Conservation (phyloP, 2,113 vertebrate genomes). For the Catharus minimus region DNA sequence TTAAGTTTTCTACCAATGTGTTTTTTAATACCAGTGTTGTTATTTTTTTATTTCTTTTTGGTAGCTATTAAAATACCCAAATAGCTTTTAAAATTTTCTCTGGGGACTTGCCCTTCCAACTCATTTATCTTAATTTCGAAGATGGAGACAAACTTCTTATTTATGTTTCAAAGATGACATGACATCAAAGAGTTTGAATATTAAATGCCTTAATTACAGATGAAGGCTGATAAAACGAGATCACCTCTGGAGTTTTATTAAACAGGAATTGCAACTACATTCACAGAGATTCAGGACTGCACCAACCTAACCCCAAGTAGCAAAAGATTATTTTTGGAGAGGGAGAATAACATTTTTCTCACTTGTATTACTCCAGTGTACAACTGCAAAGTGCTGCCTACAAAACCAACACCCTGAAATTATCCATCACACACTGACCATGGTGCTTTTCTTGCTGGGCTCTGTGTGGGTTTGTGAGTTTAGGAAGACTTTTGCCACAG, state of each 20-base stretch:
- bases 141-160: slow-evolving; percentile 65
- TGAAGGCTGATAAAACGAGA: slow-evolving; percentile 53
- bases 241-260: slow-evolving; percentile 63
- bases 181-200: slow-evolving; percentile 69
- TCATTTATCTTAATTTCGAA: slow-evolving; percentile 59
- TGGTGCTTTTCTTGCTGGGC: background rate
- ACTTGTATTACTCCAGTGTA: slow-evolving; percentile 13
- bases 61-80: slow-evolving; percentile 29
- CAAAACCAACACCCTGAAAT: slow-evolving; percentile 40
- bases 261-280: slow-evolving; percentile 50
- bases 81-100: slow-evolving; percentile 27
- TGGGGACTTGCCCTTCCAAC: slow-evolving; percentile 38
- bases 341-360: slow-evolving; percentile 58
- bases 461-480: background rate
- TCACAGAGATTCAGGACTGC: slow-evolving; percentile 17
- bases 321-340: slow-evolving; percentile 45
- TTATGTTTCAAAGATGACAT: slow-evolving; percentile 62
- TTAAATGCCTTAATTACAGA: slow-evolving; percentile 67
- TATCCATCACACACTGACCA: slow-evolving; percentile 18
- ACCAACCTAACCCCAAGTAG: slow-evolving; percentile 7
- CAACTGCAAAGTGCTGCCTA: slow-evolving; percentile 50
- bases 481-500: background rate
- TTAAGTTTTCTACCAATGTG: background rate
- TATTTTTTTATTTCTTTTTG: background rate
- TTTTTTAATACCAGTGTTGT: background rate